phyloP scores from a whole-genome alignment of 2,888 invertebrate genomes.

The Temnothorax ravouxi region DNA sequence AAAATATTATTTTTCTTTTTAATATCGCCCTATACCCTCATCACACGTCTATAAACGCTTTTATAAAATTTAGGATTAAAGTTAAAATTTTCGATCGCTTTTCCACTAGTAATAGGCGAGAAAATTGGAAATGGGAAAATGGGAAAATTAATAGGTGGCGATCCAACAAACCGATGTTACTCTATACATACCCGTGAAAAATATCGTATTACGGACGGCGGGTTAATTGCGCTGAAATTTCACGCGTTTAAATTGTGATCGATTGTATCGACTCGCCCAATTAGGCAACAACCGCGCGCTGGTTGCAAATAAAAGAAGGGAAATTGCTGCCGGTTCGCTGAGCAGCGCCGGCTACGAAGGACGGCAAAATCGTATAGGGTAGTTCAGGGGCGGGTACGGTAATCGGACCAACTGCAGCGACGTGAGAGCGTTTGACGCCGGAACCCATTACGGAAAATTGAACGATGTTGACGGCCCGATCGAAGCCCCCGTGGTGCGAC shows the following conservation, averaged over 20 bases:
- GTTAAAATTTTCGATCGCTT: not conserved
- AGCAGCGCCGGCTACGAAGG: slow-evolving; percentile 9
- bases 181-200: slow-evolving; percentile 1
- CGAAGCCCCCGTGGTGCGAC: slow-evolving; percentile 51
- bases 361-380: slow-evolving; percentile 29
- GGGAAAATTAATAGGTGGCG: slow-evolving; percentile 8
- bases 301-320: slow-evolving; percentile 22
- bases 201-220: slow-evolving; percentile 14
- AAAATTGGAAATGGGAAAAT: slow-evolving; percentile 4
- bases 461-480: slow-evolving; percentile 72
- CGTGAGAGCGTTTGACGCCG: slow-evolving; percentile 72
- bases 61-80: not conserved
- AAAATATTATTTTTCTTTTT: not conserved
- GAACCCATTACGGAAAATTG: slow-evolving; percentile 80
- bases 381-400: not conserved
- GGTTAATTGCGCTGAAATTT: slow-evolving; percentile 40
- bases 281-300: slow-evolving; percentile 15
- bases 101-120: not conserved
- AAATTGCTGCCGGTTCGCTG: slow-evolving; percentile 30
- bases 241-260: slow-evolving; percentile 39
- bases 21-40: not conserved
- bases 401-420: slow-evolving; percentile 25
- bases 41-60: not conserved
- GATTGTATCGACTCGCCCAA: slow-evolving; percentile 29
- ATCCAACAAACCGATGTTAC: not conserved